These are phyloP conservation scores for Mus spicilegus DNA, from an alignment of 2,113 vertebrate genomes.

Conservation along the genomic window DNA sequence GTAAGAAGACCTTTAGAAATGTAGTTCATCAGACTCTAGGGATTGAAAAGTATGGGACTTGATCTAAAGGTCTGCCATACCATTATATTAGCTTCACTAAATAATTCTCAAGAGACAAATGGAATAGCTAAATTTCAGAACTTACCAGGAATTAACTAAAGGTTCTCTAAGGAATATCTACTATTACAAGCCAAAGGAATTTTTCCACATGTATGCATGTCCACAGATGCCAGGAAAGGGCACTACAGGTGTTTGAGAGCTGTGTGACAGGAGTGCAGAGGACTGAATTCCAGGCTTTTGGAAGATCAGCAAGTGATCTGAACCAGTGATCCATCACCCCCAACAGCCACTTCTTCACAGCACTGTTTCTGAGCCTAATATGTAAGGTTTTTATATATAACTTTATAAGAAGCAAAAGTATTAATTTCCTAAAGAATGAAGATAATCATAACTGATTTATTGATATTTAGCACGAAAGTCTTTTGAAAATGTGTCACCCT, in stretches of 20 bases:
- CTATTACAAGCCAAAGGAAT: not conserved
- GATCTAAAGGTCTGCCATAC: not conserved
- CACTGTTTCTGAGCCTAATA: not conserved
- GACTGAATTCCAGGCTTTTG: no score
- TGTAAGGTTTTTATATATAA: constrained; percentile 5
- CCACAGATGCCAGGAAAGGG: not conserved
- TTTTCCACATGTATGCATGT: not conserved
- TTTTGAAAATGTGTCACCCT: not conserved
- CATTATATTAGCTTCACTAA: not conserved
- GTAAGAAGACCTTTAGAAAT: not conserved
- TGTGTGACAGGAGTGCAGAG: no score
- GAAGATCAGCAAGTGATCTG: not conserved
- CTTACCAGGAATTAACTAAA: not conserved
- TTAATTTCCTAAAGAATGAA: constrained; percentile 6
- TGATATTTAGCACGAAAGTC: not conserved
- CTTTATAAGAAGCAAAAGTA: not conserved
- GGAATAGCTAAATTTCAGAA: not conserved
- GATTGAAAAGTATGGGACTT: not conserved
- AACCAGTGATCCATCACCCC: not conserved
- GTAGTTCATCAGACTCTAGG: not conserved
- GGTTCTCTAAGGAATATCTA: not conserved
- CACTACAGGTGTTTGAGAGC: not conserved
- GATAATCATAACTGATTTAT: not conserved
- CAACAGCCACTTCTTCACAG: not conserved
- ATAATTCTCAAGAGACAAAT: not conserved